These are phyloP conservation scores for Apeltes quadracus DNA, from an alignment of 2,113 vertebrate species.

Conservation along the genomic window DNA sequence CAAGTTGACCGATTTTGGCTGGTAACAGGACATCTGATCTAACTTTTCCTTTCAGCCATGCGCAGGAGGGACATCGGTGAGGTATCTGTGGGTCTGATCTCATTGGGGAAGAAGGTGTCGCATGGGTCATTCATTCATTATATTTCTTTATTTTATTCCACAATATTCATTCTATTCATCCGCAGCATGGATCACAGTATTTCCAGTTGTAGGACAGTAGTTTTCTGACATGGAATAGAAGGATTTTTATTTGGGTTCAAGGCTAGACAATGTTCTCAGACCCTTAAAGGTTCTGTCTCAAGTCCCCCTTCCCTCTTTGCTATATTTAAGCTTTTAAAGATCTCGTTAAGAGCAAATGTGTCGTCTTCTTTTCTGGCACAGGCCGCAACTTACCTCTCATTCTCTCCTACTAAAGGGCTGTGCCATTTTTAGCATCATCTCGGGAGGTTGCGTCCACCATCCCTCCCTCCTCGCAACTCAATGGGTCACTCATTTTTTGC, in stretches of 20 bases:
- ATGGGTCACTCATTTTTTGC: neutral
- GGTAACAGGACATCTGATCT: slow-evolving; percentile 45
- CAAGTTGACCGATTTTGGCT: slow-evolving; percentile 10
- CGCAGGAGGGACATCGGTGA: slow-evolving; percentile 7
- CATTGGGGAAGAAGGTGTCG: slow-evolving; percentile 3
- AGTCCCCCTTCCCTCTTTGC: slow-evolving; percentile 18
- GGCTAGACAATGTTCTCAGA: slow-evolving; percentile 22
- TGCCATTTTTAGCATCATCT: slow-evolving; percentile 53
- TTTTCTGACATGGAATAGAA: neutral
- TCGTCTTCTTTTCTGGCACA: slow-evolving; percentile 44
- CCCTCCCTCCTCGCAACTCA: neutral
- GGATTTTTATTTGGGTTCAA: neutral
- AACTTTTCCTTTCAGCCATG: slow-evolving; percentile 32
- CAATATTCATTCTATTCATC: neutral
- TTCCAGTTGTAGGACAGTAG: neutral
- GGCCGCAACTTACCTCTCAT: slow-evolving; percentile 50
- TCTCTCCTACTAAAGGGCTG: slow-evolving; percentile 30
- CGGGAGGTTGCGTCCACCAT: slow-evolving; percentile 26
- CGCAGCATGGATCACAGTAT: neutral
- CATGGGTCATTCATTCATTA: neutral
- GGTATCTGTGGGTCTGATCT: slow-evolving; percentile 5
- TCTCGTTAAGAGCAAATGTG: slow-evolving; percentile 43
- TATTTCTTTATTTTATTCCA: neutral
- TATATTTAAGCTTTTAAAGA: slow-evolving; percentile 62
- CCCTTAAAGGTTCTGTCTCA: slow-evolving; percentile 15